Conservation (phyloP, 2,888 invertebrate species). For the Nezara viridula region DNA sequence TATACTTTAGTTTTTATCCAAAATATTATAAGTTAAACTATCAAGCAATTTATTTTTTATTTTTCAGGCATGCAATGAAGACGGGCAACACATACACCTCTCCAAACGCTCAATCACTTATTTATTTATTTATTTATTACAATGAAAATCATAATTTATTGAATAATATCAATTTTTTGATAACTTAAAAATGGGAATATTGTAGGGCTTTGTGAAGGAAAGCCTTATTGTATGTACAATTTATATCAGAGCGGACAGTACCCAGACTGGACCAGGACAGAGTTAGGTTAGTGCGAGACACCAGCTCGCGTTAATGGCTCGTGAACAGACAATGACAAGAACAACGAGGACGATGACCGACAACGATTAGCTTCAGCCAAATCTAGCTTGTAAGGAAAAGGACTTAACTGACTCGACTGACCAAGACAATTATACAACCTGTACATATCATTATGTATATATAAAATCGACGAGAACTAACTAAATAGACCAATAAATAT, state of each 20-base stretch:
- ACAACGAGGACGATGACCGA: not conserved
- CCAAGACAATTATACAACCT: not conserved
- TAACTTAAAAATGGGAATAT: not conserved
- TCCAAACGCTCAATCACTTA: constrained; percentile 45
- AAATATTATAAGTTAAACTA: too few species aligned
- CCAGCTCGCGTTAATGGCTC: constrained; percentile 56
- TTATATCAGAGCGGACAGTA: not conserved
- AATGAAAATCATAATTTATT: constrained; percentile 48
- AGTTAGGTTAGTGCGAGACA: constrained; percentile 57
- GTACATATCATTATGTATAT: constrained; percentile 42
- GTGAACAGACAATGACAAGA: constrained; percentile 51
- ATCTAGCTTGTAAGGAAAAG: constrained; percentile 40
- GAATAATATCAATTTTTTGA: constrained; percentile 28
- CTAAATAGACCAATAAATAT: constrained; percentile 47
- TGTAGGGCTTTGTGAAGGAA: constrained; percentile 13
- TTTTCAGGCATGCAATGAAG: constrained; percentile 42
- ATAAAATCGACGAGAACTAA: constrained; percentile 42
- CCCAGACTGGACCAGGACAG: not conserved
- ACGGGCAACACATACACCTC: not conserved
- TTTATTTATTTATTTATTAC: constrained; percentile 53
- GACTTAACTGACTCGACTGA: not conserved
- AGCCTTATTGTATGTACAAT: constrained; percentile 16
- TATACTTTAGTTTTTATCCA: not conserved
- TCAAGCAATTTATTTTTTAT: not conserved
- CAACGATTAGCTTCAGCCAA: constrained; percentile 46